Evolutionary conservation across 2,797 vertebrate genomes (phyloP).

Genomic region (Squalus acanthias): DNA sequence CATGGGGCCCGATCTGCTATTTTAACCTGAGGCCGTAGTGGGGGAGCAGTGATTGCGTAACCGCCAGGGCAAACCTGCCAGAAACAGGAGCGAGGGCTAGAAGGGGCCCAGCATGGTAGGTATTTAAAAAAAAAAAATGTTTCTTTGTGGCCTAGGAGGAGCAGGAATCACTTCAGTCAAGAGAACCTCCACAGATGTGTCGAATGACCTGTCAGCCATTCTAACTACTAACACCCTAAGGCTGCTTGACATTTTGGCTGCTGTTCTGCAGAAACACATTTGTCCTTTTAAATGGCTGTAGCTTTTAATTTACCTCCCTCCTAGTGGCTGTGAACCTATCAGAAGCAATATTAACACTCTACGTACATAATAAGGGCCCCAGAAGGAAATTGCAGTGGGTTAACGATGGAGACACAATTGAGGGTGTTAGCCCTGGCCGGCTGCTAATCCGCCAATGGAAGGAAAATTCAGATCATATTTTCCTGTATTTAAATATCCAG

Average conservation of each 20-base stretch:
- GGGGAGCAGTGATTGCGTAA: background rate
- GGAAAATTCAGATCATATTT: background rate
- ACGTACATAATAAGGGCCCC: background rate
- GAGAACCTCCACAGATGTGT: background rate
- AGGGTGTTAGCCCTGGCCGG: background rate
- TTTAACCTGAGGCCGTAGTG: background rate
- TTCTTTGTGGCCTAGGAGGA: background rate
- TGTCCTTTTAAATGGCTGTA: background rate
- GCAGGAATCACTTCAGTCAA: background rate
- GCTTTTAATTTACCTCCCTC: background rate
- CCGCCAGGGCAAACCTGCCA: background rate
- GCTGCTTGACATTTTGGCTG: background rate
- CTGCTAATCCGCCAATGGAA: background rate
- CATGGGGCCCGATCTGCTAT: background rate
- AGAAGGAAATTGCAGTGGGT: background rate
- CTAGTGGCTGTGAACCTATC: background rate
- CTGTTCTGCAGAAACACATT: background rate
- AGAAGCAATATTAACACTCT: background rate
- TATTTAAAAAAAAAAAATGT: background rate
- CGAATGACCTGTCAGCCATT: background rate
- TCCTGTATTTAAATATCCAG: background rate
- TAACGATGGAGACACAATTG: too few relatives aligned
- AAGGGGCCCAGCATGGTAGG: background rate
- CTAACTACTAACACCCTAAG: background rate
- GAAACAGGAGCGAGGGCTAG: background rate